Conservation (phyloP, 2,888 invertebrate species). For the Leptopterna dolabrata region DNA sequence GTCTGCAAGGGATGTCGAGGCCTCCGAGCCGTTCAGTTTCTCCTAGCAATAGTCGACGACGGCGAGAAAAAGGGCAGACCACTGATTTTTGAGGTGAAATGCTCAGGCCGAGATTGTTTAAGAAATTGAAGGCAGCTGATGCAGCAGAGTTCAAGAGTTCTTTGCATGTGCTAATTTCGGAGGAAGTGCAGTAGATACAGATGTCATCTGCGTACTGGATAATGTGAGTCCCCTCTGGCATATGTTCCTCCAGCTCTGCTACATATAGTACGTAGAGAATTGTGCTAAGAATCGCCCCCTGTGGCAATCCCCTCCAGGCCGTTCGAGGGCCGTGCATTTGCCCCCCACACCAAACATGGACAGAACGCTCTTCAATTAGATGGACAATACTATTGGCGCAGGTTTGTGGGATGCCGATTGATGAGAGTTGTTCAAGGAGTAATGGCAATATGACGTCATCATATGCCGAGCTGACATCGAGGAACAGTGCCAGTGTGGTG, state of each 20-base stretch:
- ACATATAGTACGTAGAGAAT: slow-evolving; percentile 4
- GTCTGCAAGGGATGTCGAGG: background rate
- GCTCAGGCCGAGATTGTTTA: background rate
- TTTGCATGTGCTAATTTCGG: background rate
- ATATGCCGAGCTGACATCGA: background rate
- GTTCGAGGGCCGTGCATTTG: too few species aligned
- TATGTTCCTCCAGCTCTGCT: slow-evolving; percentile 7
- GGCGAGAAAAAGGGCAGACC: background rate
- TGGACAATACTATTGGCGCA: too few species aligned
- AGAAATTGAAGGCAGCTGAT: background rate
- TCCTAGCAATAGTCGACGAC: background rate
- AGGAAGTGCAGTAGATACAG: background rate
- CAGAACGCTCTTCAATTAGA: too few species aligned
- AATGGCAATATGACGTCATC: background rate
- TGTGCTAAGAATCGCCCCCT: background rate
- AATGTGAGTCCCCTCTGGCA: background rate
- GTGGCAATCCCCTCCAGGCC: background rate
- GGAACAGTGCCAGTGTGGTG: too few species aligned
- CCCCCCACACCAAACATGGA: too few species aligned
- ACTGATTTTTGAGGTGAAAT: background rate
- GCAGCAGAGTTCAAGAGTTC: background rate
- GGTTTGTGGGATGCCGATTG: too few species aligned
- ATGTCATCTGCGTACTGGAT: background rate
- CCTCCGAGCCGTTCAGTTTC: background rate
- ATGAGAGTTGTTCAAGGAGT: too few species aligned